Percentiles rank a stretch among this genome's conserved stretches.
phyloP scores from a whole-genome alignment of 2,113 vertebrate species.

The Brachypteracias leptosomus region DNA sequence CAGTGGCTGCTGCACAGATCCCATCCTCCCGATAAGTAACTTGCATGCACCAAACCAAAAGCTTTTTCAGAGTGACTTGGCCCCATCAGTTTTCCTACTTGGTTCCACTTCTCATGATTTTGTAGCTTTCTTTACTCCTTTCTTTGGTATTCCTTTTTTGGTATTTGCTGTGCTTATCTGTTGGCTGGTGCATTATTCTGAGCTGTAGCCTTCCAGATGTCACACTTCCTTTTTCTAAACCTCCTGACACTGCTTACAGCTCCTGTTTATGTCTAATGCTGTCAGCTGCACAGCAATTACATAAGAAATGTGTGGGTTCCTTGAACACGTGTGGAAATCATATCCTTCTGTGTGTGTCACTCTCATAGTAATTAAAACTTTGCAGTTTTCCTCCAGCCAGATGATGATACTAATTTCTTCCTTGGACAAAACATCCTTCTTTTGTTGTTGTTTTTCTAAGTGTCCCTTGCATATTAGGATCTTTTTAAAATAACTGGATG shows the following conservation, averaged over 20 bases:
- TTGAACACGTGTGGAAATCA: neutral
- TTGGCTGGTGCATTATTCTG: neutral
- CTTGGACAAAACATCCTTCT: neutral
- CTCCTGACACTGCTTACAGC: neutral
- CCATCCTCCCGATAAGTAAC: neutral
- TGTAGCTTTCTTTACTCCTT: neutral
- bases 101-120: neutral
- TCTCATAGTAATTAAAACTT: neutral
- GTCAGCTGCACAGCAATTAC: neutral
- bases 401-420: neutral
- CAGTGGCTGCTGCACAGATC: neutral
- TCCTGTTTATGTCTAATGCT: neutral
- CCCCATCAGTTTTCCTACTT: neutral
- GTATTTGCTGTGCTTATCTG: neutral
- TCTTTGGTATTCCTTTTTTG: neutral
- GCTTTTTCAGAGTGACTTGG: neutral
- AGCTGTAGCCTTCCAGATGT: rapidly evolving
- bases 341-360: neutral
- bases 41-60: neutral
- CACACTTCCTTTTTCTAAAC: neutral
- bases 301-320: neutral
- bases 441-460: neutral
- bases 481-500: neutral
- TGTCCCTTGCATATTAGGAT: neutral
- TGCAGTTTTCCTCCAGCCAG: neutral